phyloP scores from a whole-genome alignment of 2,888 invertebrate genomes.

The Nymphalis c-album region DNA sequence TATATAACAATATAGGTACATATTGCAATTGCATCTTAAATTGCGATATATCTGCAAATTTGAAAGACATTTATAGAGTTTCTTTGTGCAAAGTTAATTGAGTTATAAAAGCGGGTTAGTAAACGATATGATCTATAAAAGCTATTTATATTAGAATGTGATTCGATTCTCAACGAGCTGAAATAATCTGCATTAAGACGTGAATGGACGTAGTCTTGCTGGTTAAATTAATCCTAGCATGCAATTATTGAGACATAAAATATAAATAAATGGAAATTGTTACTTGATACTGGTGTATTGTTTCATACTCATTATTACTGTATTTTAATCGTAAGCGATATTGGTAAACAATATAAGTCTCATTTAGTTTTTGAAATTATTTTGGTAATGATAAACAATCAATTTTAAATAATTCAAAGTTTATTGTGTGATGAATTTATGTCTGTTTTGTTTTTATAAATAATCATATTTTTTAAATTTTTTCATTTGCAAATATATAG shows the following conservation, averaged over 20 bases:
- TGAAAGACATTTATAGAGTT: background rate
- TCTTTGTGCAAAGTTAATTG: background rate
- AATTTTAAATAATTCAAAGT: too few species aligned
- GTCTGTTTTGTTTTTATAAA: too few species aligned
- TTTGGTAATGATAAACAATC: too few species aligned
- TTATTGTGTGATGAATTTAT: too few species aligned
- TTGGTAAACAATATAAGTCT: too few species aligned
- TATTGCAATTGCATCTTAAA: background rate
- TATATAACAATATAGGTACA: background rate
- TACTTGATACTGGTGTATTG: background rate
- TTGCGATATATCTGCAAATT: background rate
- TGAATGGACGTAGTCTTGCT: background rate
- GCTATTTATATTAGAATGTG: conserved; percentile 33
- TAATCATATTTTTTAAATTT: too few species aligned
- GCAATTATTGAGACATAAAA: background rate
- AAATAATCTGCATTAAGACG: conserved; percentile 18
- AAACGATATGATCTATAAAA: conserved; percentile 30
- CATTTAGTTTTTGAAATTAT: too few species aligned
- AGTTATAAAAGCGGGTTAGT: conserved; percentile 20
- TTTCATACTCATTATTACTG: background rate
- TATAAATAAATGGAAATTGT: background rate
- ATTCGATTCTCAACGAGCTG: conserved; percentile 25
- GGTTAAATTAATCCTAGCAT: too few species aligned
- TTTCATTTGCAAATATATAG: too few species aligned
- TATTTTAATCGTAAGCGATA: too few species aligned